Evolutionary conservation across 2,113 vertebrate species (phyloP).

Genomic region (Numida meleagris): DNA sequence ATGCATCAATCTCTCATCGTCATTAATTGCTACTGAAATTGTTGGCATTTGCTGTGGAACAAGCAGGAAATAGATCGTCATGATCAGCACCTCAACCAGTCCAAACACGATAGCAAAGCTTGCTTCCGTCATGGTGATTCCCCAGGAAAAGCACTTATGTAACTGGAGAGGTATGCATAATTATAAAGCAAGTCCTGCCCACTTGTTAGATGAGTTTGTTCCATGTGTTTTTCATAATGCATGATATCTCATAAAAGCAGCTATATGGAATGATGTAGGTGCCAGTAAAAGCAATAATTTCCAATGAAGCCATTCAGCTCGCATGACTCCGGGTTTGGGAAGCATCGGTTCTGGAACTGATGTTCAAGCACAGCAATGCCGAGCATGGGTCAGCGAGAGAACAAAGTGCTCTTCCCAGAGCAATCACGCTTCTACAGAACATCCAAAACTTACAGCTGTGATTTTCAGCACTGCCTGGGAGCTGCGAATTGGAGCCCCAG

Average conservation of each 20-base stretch:
- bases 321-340: background rate
- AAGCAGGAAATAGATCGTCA: slow-evolving; percentile 53
- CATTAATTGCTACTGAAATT: slow-evolving; percentile 38
- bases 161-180: slow-evolving; percentile 46
- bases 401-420: background rate
- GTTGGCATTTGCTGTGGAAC: background rate
- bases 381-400: background rate
- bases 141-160: slow-evolving; percentile 52
- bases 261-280: background rate
- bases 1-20: slow-evolving; percentile 16
- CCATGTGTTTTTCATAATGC: background rate
- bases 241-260: background rate
- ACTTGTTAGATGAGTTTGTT: background rate
- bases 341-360: background rate
- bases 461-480: background rate
- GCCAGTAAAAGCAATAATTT: background rate
- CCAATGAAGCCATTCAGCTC: background rate
- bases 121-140: slow-evolving; percentile 51
- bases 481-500: background rate
- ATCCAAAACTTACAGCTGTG: background rate
- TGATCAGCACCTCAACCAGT: slow-evolving; percentile 53
- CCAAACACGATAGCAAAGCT: slow-evolving; percentile 12
- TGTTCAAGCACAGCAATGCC: background rate
- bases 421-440: background rate
- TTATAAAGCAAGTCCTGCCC: background rate